Conservation (phyloP, 2,888 invertebrate genomes). For the Macropis europaea region DNA sequence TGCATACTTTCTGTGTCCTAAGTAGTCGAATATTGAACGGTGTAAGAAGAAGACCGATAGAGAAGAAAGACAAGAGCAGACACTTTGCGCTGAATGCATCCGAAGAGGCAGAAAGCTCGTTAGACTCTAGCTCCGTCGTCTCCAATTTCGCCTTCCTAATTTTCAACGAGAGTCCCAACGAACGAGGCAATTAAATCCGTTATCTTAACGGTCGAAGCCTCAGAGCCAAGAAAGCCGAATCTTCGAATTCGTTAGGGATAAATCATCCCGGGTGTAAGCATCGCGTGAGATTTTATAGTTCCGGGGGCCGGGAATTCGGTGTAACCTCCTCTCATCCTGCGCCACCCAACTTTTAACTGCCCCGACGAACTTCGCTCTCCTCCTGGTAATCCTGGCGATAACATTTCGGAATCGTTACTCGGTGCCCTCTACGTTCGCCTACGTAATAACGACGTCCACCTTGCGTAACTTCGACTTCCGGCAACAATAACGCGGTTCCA, state of each 20-base stretch:
- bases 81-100: neutral
- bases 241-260: conserved; percentile 44
- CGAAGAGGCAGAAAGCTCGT: conserved; percentile 11
- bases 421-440: conserved; percentile 18
- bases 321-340: conserved; percentile 13
- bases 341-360: conserved; percentile 59
- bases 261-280: conserved; percentile 42
- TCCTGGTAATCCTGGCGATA: conserved; percentile 41
- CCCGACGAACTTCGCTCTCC: conserved; percentile 44
- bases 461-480: conserved; percentile 29
- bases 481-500: conserved; percentile 34
- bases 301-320: neutral
- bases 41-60: no score
- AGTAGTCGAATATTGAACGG: no score
- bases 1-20: no score
- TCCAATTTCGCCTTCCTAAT: conserved; percentile 7
- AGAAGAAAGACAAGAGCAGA: neutral
- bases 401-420: conserved; percentile 42
- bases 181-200: conserved; percentile 38
- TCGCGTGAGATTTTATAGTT: conserved; percentile 45
- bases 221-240: conserved; percentile 26
- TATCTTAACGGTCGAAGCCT: conserved; percentile 35
- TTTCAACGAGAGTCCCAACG: neutral
- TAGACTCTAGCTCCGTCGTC: conserved; percentile 8
- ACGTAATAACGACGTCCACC: conserved; percentile 37